Conservation (phyloP, 2,113 vertebrate genomes). For the Grallaria varia region DNA sequence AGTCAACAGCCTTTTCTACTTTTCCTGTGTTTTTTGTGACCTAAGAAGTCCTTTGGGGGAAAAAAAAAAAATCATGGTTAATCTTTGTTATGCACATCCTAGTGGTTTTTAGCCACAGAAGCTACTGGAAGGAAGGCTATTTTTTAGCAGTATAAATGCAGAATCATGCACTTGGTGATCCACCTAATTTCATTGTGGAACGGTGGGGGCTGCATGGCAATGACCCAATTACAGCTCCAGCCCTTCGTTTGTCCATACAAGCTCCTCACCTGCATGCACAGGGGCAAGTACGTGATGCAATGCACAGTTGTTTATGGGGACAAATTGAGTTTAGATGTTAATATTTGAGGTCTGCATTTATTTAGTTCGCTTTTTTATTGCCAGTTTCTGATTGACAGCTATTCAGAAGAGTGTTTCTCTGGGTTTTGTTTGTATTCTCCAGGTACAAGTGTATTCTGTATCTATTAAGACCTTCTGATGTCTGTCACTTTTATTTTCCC, state of each 20-base stretch:
- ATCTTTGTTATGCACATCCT: neutral
- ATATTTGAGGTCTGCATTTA: neutral
- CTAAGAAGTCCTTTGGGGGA: neutral
- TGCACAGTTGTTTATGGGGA: neutral
- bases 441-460: neutral
- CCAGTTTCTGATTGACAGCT: slow-evolving; percentile 22
- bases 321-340: neutral
- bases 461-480: slow-evolving; percentile 36
- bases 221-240: neutral
- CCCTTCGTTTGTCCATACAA: neutral
- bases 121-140: neutral
- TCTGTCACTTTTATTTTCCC: slow-evolving; percentile 56
- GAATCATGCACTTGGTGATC: neutral
- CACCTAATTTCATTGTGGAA: neutral
- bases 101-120: neutral
- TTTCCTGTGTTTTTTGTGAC: neutral
- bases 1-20: neutral
- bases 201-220: neutral
- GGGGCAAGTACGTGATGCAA: neutral
- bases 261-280: neutral
- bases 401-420: slow-evolving; percentile 7
- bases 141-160: neutral
- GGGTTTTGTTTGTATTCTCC: slow-evolving; percentile 18
- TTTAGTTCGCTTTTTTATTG: neutral
- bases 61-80: neutral